These are phyloP conservation scores for Heteromyza rotundicornis DNA, from an alignment of 2,888 invertebrate genomes.

Conservation along the genomic window DNA sequence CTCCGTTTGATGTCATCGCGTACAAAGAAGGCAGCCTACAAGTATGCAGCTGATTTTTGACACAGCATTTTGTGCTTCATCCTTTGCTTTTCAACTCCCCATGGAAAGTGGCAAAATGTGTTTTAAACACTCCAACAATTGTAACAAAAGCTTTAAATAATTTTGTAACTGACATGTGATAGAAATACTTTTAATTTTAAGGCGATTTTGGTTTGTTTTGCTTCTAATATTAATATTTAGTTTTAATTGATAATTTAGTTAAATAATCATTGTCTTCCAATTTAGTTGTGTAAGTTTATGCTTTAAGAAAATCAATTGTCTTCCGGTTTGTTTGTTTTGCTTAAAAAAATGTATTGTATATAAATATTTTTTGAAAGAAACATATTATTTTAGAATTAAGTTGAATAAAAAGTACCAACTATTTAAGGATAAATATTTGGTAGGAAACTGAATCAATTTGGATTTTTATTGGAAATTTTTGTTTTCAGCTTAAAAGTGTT, in stretches of 20 bases:
- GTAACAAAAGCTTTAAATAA: slow-evolving; percentile 5
- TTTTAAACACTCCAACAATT: slow-evolving; percentile 1
- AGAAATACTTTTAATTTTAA: background rate
- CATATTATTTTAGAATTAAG: background rate
- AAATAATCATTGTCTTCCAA: slow-evolving; percentile 19
- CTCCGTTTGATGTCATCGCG: too few relatives aligned
- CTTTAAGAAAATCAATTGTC: slow-evolving; percentile 9
- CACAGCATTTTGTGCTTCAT: too few relatives aligned
- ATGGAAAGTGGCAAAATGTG: slow-evolving; percentile 7
- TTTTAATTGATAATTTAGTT: too few relatives aligned
- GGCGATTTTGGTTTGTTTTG: too few relatives aligned
- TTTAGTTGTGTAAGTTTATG: slow-evolving; percentile 5
- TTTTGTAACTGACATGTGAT: slow-evolving; percentile 10
- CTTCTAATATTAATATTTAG: too few relatives aligned
- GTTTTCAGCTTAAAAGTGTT: background rate
- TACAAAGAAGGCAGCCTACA: too few relatives aligned
- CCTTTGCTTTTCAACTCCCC: too few relatives aligned
- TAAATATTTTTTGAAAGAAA: background rate
- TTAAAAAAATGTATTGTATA: slow-evolving; percentile 2
- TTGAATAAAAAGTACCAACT: background rate
- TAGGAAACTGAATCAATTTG: background rate
- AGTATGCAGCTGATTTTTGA: too few relatives aligned
- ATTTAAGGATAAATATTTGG: slow-evolving; percentile 8
- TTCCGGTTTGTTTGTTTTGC: slow-evolving; percentile 23
- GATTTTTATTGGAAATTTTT: background rate